A percentile compares a stretch with the other conserved stretches of the same genome.
phyloP scores from a whole-genome alignment of 1,140 invertebrate genomes.

The Drosophila kepulauana region DNA sequence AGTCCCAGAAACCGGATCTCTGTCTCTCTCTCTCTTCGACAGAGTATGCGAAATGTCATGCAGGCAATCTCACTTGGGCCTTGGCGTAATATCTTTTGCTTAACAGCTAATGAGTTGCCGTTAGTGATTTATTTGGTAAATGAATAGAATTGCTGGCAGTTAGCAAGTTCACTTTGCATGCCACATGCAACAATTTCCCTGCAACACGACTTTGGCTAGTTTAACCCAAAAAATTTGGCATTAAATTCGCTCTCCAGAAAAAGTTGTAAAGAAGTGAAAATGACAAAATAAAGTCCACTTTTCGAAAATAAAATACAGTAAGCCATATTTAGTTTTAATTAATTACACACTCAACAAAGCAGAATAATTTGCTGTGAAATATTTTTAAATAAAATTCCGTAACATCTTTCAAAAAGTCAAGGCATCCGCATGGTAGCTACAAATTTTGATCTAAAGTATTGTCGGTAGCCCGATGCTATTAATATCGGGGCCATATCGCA shows the following conservation, averaged over 20 bases:
- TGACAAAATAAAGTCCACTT: too few species aligned
- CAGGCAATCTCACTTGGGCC: slow-evolving; percentile 66
- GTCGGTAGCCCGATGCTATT: slow-evolving; percentile 61
- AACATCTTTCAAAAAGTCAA: not conserved
- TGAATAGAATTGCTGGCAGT: slow-evolving; percentile 81
- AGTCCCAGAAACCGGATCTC: slow-evolving; percentile 34
- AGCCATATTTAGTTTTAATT: too few species aligned
- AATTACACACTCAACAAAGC: too few species aligned
- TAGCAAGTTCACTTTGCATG: slow-evolving; percentile 68
- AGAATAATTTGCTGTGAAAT: too few species aligned
- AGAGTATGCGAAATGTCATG: slow-evolving; percentile 75
- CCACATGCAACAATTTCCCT: slow-evolving; percentile 62
- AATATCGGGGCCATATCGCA: slow-evolving; percentile 73
- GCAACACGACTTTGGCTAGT: slow-evolving; percentile 6
- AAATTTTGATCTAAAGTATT: slow-evolving; percentile 1
- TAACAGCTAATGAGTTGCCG: slow-evolving; percentile 83
- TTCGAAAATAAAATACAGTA: too few species aligned
- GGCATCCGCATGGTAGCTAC: slow-evolving; percentile 30
- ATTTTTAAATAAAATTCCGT: not conserved
- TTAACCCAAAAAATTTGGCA: not conserved
- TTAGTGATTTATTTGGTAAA: slow-evolving; percentile 83
- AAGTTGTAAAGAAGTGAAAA: not conserved
- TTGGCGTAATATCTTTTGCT: slow-evolving; percentile 72
- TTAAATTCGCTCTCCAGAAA: not conserved
- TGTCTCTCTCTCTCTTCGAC: too few species aligned